Evolutionary conservation across 2,797 vertebrate species (phyloP).

Genomic region (Phrynocephalus vlangalii): DNA sequence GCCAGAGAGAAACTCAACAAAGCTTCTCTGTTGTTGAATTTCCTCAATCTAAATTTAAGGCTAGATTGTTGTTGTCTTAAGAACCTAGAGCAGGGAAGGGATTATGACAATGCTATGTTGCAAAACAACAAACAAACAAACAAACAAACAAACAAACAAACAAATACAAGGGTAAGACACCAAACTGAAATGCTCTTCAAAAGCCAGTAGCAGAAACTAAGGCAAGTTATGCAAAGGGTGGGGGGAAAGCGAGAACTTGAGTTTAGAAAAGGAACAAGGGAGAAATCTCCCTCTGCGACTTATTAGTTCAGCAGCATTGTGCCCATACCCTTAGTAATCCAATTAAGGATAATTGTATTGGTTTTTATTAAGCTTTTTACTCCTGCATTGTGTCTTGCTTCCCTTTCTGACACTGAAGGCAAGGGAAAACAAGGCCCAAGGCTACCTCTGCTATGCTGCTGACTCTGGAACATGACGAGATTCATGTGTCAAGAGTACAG

Average conservation of each 20-base stretch:
- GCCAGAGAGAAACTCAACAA: background rate
- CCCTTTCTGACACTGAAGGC: conserved; percentile 55
- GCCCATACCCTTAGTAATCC: conserved; percentile 60
- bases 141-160: background rate
- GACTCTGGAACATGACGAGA: conserved; percentile 15
- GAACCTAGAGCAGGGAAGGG: background rate
- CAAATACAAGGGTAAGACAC: background rate
- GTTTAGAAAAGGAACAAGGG: conserved; percentile 59
- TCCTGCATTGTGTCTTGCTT: conserved; percentile 29
- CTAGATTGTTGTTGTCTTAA: background rate
- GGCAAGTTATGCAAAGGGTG: conserved; percentile 16
- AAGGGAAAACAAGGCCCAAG: conserved; percentile 56
- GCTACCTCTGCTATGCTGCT: conserved; percentile 47
- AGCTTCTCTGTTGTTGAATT: background rate
- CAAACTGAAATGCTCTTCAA: conserved; percentile 38
- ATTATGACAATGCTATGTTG: background rate
- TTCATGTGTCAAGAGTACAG: background rate
- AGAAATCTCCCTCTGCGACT: conserved; percentile 51
- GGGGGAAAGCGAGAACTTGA: background rate
- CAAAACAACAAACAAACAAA: background rate
- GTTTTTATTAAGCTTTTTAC: conserved; percentile 59
- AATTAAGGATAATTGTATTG: conserved; percentile 56
- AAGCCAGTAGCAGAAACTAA: conserved; percentile 8
- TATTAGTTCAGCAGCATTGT: conserved; percentile 29
- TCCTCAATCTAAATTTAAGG: background rate